phyloP scores from a whole-genome alignment of 2,797 vertebrate genomes.

The Anguilla marmorata region DNA sequence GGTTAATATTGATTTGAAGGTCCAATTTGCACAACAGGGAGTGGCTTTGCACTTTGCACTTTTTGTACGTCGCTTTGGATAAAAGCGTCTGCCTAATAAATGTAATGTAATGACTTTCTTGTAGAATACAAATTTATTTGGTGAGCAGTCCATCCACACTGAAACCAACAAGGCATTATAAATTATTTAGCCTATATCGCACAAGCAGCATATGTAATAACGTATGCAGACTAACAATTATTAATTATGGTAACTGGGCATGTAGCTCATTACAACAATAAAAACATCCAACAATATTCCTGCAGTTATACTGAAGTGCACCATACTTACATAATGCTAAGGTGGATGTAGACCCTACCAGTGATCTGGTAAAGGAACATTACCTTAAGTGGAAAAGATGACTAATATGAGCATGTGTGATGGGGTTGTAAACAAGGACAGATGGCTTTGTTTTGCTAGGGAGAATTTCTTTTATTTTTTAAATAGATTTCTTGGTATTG shows the following conservation, averaged over 20 bases:
- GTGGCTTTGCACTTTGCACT: neutral
- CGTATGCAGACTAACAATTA: no score
- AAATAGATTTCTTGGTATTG: neutral
- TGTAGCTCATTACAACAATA: neutral
- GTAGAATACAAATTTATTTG: neutral
- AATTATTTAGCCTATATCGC: neutral
- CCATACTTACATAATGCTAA: neutral
- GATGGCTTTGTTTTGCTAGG: slow-evolving; percentile 8
- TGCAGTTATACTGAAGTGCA: neutral
- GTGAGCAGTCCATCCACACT: neutral
- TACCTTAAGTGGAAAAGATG: neutral
- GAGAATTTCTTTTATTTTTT: neutral
- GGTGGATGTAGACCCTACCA: neutral
- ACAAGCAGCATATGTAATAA: neutral
- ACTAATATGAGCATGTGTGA: neutral
- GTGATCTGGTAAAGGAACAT: neutral
- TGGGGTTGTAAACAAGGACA: neutral
- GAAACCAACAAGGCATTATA: no score
- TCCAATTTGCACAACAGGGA: neutral
- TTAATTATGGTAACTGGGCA: neutral
- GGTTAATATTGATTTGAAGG: neutral
- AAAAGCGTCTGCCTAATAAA: no score
- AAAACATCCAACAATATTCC: neutral
- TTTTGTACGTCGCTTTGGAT: no score
- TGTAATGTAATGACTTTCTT: neutral